Base-by-base conservation (phyloP, 64 coral and sea anemone genomes). In the Dendronephthya gigantea region DNA sequence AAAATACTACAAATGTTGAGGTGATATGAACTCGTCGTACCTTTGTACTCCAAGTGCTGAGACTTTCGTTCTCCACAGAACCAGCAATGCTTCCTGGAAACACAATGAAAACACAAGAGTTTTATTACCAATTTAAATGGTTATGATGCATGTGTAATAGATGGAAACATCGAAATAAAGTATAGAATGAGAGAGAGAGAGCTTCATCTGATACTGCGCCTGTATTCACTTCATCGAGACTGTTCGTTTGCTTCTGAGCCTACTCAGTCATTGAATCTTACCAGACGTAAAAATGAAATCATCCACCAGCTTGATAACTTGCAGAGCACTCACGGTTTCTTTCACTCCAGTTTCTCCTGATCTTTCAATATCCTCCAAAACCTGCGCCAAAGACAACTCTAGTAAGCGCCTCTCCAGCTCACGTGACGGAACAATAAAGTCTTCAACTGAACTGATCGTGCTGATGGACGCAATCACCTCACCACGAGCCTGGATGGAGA, bases 271-370 rank as follows among this genome's bases (percentile, higher is more conserved):
- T n/a, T n/a, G n/a, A n/a, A n/a, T n/a, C 55, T 62, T 85, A 93
- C 95, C 95, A 91, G 95, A 88, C 0, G 95, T 92, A 82, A 98
- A 98, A 0, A 98, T 55, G 81, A 98, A 98, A 49, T 98, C 95
- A 49, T 93, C 90, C 15, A 98, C 87, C 0, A 98, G 58, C 48
- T 91, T 93, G 90, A 93, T 98, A 1, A 93, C 90, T 69, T 93
- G 92, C 22, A 98, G 81, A 49, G 92, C 92, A 56, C 93, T 92
- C 32, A 83, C 39, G 1, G 95, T 93, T 56, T 98, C 89, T 8
- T 85, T 84, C 55, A 88, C 95, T 29, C 92, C 95, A 38, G 92
- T 93, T 82, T 98, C 86, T 82, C 95, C 92, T n/a, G 95, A 93
- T 68, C 52, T 87, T 84, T 90, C 83, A 35, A 98, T 98, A 14